Percentiles rank a stretch among this genome's conserved stretches.
Conservation (phyloP, 2,888 invertebrate genomes). For the Vandiemenella viatica region DNA sequence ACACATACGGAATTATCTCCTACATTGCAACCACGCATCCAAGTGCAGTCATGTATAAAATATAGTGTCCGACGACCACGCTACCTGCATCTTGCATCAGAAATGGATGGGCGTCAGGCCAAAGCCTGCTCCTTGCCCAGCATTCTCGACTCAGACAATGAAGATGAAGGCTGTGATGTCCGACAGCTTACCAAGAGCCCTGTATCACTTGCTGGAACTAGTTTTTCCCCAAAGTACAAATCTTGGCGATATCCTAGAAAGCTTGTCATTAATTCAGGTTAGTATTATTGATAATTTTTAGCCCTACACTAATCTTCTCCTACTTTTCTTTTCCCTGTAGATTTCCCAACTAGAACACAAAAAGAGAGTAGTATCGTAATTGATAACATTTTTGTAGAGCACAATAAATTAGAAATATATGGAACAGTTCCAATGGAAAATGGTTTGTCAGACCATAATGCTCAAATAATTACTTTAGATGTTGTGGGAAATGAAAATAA, state of each 20-base stretch:
- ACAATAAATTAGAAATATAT: too few relatives aligned
- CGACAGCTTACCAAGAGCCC: constrained; percentile 43
- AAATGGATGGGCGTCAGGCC: constrained; percentile 19
- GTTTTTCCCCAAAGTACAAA: constrained; percentile 9
- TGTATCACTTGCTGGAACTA: constrained; percentile 43
- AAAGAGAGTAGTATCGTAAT: too few relatives aligned
- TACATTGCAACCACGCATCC: constrained; percentile 26
- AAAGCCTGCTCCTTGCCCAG: constrained; percentile 69
- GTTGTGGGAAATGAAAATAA: too few relatives aligned
- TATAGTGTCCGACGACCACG: constrained; percentile 21
- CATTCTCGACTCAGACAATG: constrained; percentile 60
- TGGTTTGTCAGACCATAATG: too few relatives aligned
- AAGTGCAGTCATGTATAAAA: constrained; percentile 27
- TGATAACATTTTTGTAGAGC: too few relatives aligned
- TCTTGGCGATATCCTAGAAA: constrained; percentile 5
- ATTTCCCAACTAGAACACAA: too few relatives aligned
- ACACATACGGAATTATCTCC: constrained; percentile 21
- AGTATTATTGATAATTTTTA: background rate
- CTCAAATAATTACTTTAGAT: too few relatives aligned
- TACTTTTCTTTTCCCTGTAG: background rate
- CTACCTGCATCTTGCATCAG: constrained; percentile 28
- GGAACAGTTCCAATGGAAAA: too few relatives aligned
- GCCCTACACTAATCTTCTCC: background rate
- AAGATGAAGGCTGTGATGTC: constrained; percentile 20
- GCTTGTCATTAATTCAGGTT: constrained; percentile 5